These are phyloP conservation scores for Laspeyria flexula DNA, from an alignment of 2,888 invertebrate genomes.

Conservation along the genomic window DNA sequence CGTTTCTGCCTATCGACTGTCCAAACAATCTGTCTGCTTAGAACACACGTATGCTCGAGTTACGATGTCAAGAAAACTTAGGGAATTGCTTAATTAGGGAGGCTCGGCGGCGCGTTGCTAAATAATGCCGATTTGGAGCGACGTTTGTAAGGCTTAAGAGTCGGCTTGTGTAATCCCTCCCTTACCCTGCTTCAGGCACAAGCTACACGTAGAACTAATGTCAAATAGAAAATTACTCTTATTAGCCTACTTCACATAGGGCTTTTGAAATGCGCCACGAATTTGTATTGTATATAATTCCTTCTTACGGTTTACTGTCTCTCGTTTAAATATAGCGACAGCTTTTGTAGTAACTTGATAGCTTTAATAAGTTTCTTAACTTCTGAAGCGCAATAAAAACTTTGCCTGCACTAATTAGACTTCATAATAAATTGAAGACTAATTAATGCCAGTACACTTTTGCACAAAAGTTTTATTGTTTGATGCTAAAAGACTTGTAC, in stretches of 20 bases:
- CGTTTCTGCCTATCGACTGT: slow-evolving; percentile 62
- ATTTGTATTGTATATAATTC: background rate
- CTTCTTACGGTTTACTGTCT: background rate
- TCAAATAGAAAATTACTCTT: slow-evolving; percentile 35
- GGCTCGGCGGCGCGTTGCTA: slow-evolving; percentile 61
- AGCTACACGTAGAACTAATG: slow-evolving; percentile 28
- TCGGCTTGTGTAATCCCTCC: slow-evolving; percentile 58
- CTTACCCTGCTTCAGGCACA: slow-evolving; percentile 22
- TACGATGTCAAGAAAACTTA: slow-evolving; percentile 75
- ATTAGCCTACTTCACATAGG: slow-evolving; percentile 25
- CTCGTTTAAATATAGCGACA: background rate
- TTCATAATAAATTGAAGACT: slow-evolving; percentile 2
- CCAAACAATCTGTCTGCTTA: slow-evolving; percentile 66
- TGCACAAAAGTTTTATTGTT: background rate
- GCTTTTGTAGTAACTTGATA: background rate
- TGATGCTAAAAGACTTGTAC: background rate
- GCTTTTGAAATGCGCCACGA: background rate
- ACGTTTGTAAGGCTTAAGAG: slow-evolving; percentile 73
- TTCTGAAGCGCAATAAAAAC: slow-evolving; percentile 4
- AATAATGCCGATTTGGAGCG: slow-evolving; percentile 74
- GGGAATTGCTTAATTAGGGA: slow-evolving; percentile 73
- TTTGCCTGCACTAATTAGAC: slow-evolving; percentile 2
- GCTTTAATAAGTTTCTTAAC: background rate
- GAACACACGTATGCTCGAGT: slow-evolving; percentile 58
- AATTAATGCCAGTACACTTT: slow-evolving; percentile 4